Evolutionary conservation across 2,797 vertebrate species (phyloP).

Genomic region (Rhabdophis nuchalis): DNA sequence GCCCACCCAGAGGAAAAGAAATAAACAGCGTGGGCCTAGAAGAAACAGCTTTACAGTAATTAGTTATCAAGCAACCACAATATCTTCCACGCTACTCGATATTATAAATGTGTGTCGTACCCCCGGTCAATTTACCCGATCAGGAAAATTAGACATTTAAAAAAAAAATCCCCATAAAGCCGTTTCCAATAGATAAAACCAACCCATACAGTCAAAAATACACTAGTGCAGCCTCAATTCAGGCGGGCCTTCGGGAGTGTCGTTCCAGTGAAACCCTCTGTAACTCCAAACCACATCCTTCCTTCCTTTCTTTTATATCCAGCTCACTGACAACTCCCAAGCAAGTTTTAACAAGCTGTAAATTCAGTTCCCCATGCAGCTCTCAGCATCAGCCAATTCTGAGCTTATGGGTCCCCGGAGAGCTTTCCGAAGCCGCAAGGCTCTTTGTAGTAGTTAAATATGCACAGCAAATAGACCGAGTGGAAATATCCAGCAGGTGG

Average conservation of each 20-base stretch:
- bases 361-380: background rate
- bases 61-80: background rate
- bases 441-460: background rate
- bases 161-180: background rate
- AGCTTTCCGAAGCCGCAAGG: background rate
- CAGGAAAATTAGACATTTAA: background rate
- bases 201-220: background rate
- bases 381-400: background rate
- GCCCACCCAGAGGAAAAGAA: background rate
- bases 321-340: background rate
- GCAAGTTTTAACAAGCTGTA: background rate
- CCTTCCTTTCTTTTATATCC: background rate
- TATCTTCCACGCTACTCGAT: background rate
- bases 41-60: background rate
- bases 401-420: background rate
- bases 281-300: conserved; percentile 27
- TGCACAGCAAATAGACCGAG: background rate
- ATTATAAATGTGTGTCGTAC: background rate
- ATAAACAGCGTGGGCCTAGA: background rate
- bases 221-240: background rate
- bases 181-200: background rate
- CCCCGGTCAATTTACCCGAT: background rate
- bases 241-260: background rate
- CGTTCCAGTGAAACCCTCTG: background rate
- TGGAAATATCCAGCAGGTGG: background rate